Conservation (phyloP, 1,140 invertebrate species). For the Eubasilissa regina region DNA sequence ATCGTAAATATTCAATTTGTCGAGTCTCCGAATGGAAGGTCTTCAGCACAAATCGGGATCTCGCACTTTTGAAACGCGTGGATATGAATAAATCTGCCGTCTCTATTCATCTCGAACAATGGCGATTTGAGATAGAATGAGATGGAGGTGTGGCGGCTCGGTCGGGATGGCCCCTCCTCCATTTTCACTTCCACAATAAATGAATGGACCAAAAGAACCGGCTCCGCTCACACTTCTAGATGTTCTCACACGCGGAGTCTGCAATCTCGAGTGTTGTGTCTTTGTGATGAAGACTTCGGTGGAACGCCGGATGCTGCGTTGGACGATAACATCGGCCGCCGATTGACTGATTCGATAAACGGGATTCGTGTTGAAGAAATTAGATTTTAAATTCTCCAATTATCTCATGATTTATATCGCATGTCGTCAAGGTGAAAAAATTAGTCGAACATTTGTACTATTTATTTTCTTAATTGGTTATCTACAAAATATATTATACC, state of each 20-base stretch:
- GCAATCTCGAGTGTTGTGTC: not conserved
- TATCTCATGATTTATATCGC: too few relatives aligned
- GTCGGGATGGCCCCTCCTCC: conserved; percentile 48
- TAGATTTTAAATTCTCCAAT: not conserved
- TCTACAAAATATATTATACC: too few relatives aligned
- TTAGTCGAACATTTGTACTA: too few relatives aligned
- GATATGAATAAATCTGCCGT: conserved; percentile 51
- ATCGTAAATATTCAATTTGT: too few relatives aligned
- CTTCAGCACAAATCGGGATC: conserved; percentile 31
- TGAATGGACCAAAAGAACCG: conserved; percentile 46
- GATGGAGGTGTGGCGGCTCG: conserved; percentile 53
- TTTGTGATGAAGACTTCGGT: not conserved
- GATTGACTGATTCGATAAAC: conserved; percentile 36
- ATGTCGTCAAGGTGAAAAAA: too few relatives aligned
- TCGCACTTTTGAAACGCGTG: conserved; percentile 29
- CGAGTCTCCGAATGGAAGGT: conserved; percentile 1
- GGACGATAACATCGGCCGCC: conserved; percentile 20
- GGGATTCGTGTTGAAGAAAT: conserved; percentile 31
- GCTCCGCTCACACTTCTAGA: not conserved
- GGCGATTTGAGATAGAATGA: conserved; percentile 50
- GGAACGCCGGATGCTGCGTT: conserved; percentile 17
- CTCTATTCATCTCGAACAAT: conserved; percentile 54
- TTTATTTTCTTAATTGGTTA: too few relatives aligned
- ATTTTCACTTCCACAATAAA: conserved; percentile 45
- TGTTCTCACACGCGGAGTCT: not conserved